Percentiles rank a stretch among this genome's conserved stretches.
These are phyloP conservation scores for Eupeodes latifasciatus DNA, from an alignment of 2,888 invertebrate genomes.

Conservation along the genomic window DNA sequence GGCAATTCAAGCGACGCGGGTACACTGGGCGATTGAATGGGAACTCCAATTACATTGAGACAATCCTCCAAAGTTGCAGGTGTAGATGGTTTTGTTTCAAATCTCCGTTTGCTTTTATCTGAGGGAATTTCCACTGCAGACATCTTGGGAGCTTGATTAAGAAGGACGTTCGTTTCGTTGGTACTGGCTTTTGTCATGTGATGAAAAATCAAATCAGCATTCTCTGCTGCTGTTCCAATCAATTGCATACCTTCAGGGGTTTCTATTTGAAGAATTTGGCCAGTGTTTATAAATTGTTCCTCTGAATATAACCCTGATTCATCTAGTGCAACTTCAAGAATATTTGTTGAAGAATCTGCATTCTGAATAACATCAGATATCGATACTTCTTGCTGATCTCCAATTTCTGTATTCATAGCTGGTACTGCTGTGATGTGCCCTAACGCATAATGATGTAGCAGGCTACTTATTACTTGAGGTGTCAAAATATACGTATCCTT, in stretches of 20 bases:
- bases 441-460: constrained; percentile 30
- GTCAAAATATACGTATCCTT: constrained; percentile 32
- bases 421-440: constrained; percentile 86
- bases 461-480: constrained; percentile 31
- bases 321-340: constrained; percentile 59
- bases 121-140: constrained; percentile 90
- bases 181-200: constrained; percentile 85
- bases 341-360: constrained; percentile 36
- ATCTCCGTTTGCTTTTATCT: constrained; percentile 80
- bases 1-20: constrained; percentile 90
- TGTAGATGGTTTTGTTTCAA: constrained; percentile 43
- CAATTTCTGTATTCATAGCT: constrained; percentile 90
- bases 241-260: constrained; percentile 59
- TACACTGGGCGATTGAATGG: constrained; percentile 85
- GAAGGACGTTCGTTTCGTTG: constrained; percentile 90
- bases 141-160: constrained; percentile 93
- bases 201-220: constrained; percentile 78
- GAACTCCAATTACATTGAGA: constrained; percentile 86
- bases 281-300: constrained; percentile 57
- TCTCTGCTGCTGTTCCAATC: constrained; percentile 55
- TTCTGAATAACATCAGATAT: constrained; percentile 47
- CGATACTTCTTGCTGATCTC: constrained; percentile 85
- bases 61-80: constrained; percentile 84
- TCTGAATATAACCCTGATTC: constrained; percentile 61
- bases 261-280: constrained; percentile 63